These are phyloP conservation scores for Agonopterix subpropinquella DNA, from an alignment of 2,888 invertebrate species.

Conservation along the genomic window DNA sequence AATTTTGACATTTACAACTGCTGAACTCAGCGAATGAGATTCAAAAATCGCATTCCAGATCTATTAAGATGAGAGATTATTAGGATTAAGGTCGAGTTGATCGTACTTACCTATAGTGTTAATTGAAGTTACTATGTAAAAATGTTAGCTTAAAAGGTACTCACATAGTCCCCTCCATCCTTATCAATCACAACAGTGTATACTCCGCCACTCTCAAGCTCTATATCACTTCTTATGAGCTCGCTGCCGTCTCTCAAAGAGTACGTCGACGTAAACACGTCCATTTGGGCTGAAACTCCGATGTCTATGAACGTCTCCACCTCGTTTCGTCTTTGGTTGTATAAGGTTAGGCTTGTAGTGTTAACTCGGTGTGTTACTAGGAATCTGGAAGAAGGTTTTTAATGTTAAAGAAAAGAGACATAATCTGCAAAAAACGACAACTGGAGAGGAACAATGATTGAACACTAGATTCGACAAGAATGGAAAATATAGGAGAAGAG, in stretches of 20 bases:
- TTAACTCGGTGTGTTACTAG: slow-evolving; percentile 25
- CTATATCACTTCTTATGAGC: slow-evolving; percentile 20
- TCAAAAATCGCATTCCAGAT: no score
- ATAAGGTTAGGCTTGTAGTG: slow-evolving; percentile 24
- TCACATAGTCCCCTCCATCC: slow-evolving; percentile 25
- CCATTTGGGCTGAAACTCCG: slow-evolving; percentile 31
- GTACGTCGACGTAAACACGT: slow-evolving; percentile 44
- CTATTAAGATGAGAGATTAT: no score
- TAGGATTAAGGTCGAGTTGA: no score
- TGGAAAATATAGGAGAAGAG: no score
- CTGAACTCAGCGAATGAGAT: no score
- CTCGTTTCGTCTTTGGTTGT: slow-evolving; percentile 34
- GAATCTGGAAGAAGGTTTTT: slow-evolving; percentile 20
- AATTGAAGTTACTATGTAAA: background rate
- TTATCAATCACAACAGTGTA: slow-evolving; percentile 36
- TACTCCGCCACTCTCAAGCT: slow-evolving; percentile 44
- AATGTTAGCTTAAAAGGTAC: slow-evolving; percentile 12
- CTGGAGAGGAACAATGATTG: no score
- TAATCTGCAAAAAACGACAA: no score
- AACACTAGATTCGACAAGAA: no score
- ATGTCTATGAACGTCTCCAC: slow-evolving; percentile 26
- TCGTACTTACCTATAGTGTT: no score
- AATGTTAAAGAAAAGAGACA: no score
- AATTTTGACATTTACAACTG: no score
- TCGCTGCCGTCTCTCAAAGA: slow-evolving; percentile 25